Base-by-base conservation (phyloP, 53 echinoderm and acorn worm genomes). In the Crossaster papposus region DNA sequence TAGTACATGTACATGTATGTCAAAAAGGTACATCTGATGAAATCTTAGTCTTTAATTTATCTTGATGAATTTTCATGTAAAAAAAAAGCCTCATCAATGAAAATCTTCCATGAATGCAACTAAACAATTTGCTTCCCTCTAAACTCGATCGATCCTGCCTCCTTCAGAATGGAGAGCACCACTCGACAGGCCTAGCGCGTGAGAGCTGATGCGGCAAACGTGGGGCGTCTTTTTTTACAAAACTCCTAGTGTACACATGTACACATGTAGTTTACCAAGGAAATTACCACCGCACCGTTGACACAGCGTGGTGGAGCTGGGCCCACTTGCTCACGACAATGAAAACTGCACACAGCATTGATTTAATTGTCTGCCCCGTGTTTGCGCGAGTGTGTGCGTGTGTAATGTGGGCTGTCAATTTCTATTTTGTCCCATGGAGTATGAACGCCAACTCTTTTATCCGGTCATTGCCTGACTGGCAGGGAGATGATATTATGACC, bases 301-400 rank as follows among this genome's bases (percentile, higher is more conserved):
- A 71, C 84, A 84, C 72, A 72, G 84, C 5, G 53, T 51, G 29
- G 72, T 53, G 52, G 81, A 31, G 72, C 71, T n/a, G n/a, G n/a
- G n/a, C n/a, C n/a, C 84, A 84, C 84, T 84, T 84, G 84, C 84
- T 72, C 65, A 51, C 51, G 44, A 84, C 84, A 84, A 84, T 84
- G 58, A 84, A 72, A 84, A 83, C 65, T 51, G 72, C 72, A 51
- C 84, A 72, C 51, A 65, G 71, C 84, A 84, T 72, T 84, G 84
- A 84, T 84, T 84, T 84, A 84, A 84, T 84, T 84, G 84, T 84
- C 72, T 51, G 54, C 72, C 9, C 28, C 30, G 72, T 71, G 72
- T 81, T 54, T 81, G 32, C 81, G 81, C 17, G 81, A 24, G 79
- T 68, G 35, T 37, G 35, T 83, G 65, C 22, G 71, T 70, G 50